A percentile compares a stretch with the other conserved stretches of the same genome.
Conservation (phyloP, 2,888 invertebrate species). For the Corbicula japonica region DNA sequence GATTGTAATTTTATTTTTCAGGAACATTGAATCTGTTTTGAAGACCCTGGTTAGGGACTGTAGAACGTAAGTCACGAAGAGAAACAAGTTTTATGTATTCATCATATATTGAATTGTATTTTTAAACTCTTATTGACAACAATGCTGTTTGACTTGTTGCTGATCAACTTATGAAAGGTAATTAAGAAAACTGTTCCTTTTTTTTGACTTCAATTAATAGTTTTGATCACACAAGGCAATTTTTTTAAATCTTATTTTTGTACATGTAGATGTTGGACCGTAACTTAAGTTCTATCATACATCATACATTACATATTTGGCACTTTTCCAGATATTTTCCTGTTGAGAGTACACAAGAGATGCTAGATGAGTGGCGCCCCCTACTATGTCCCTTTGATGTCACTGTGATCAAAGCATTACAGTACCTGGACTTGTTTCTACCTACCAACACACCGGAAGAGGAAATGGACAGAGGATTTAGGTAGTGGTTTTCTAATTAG, state of each 20-base stretch:
- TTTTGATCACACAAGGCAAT: too few species aligned
- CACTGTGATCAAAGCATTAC: slow-evolving; percentile 82
- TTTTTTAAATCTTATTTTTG: too few species aligned
- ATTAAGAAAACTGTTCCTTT: too few species aligned
- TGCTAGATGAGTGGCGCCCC: slow-evolving; percentile 94
- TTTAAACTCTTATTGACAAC: too few species aligned
- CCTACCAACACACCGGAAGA: slow-evolving; percentile 91
- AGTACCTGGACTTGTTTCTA: slow-evolving; percentile 92
- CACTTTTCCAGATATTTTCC: slow-evolving; percentile 82
- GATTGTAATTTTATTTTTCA: slow-evolving; percentile 70
- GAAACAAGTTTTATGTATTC: neutral
- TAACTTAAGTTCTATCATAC: too few species aligned
- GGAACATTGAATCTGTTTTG: slow-evolving; percentile 85
- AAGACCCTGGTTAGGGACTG: slow-evolving; percentile 84
- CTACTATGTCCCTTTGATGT: slow-evolving; percentile 91
- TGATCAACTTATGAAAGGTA: too few species aligned
- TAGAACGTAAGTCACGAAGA: slow-evolving; percentile 82
- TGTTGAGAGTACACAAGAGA: slow-evolving; percentile 92
- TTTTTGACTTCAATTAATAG: too few species aligned
- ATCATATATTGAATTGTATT: neutral
- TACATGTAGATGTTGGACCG: too few species aligned
- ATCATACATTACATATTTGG: neutral
- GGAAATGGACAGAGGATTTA: slow-evolving; percentile 89
- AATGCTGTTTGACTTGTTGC: too few species aligned
- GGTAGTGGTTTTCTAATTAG: slow-evolving; percentile 80